Conservation (phyloP, 2,113 vertebrate species). For the Hystrix brachyura region DNA sequence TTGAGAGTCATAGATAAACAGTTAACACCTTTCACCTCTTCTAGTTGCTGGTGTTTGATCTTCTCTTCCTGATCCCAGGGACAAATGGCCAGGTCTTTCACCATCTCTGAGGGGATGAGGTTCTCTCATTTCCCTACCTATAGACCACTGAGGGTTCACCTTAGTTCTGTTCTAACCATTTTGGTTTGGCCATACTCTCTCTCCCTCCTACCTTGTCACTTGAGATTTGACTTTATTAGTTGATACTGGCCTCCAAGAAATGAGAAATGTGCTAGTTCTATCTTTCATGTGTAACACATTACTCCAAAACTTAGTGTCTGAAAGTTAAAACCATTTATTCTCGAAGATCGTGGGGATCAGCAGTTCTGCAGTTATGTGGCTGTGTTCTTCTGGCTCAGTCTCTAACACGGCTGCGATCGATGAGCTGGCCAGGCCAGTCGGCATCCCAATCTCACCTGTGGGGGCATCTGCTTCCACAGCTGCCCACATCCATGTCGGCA, state of each 20-base stretch:
- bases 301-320: not conserved
- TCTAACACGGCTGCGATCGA: not conserved
- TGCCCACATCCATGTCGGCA: not conserved
- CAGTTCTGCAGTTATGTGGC: not conserved
- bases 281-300: not conserved
- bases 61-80: not conserved
- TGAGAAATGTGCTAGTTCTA: not conserved
- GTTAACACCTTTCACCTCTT: not conserved
- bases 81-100: not conserved
- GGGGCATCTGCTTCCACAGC: not conserved
- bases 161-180: conserved; percentile 11
- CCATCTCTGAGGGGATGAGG: not conserved
- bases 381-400: not conserved
- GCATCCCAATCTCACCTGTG: not conserved
- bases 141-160: not conserved
- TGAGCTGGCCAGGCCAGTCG: not conserved
- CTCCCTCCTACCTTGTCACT: not conserved
- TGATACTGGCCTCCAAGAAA: conserved; percentile 51
- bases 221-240: conserved; percentile 37
- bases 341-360: not conserved
- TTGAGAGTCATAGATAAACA: not conserved
- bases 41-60: not conserved
- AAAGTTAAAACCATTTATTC: not conserved
- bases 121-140: not conserved
- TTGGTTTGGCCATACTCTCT: not conserved